phyloP scores from a whole-genome alignment of 2,797 vertebrate genomes.

The Poliocrania exsul region DNA sequence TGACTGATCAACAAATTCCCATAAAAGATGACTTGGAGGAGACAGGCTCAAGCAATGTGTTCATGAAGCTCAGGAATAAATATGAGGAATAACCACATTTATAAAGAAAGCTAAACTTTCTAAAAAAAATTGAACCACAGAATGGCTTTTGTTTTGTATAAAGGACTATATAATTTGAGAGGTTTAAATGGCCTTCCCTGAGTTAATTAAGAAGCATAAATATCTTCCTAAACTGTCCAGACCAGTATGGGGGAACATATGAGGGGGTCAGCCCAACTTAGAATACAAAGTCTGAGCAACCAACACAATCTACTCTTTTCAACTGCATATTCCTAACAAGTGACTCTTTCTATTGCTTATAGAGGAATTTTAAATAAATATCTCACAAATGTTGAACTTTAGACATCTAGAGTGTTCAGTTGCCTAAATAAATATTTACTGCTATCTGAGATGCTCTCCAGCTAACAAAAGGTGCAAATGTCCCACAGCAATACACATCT shows the following conservation, averaged over 20 bases:
- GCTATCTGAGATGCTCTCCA: neutral
- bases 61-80: neutral
- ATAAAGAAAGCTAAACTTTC: neutral
- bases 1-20: neutral
- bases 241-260: neutral
- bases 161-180: neutral
- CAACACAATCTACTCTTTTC: neutral
- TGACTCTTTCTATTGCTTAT: neutral
- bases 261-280: neutral
- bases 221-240: neutral
- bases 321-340: neutral
- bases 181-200: neutral
- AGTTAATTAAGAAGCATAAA: neutral
- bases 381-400: neutral
- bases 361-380: neutral
- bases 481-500: rapidly evolving
- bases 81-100: neutral
- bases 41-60: neutral
- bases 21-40: neutral
- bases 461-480: neutral
- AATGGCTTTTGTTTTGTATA: neutral
- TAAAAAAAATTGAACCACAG: rapidly evolving
- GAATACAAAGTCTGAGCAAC: neutral
- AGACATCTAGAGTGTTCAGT: neutral
- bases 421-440: neutral